Conservation (phyloP, 1,140 invertebrate species). For the Zeugodacus cucurbitae region DNA sequence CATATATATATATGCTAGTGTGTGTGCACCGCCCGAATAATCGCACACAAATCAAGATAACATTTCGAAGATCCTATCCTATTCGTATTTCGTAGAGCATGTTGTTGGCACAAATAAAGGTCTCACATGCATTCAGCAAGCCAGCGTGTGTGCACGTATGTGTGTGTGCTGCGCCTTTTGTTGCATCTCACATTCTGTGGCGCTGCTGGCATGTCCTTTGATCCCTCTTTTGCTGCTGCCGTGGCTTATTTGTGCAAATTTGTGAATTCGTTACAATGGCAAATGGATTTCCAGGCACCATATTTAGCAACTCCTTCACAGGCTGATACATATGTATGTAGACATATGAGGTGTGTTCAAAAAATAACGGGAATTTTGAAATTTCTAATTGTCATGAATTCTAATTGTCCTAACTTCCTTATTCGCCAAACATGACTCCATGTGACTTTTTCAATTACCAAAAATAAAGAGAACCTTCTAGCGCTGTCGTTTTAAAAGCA, state of each 20-base stretch:
- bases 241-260: conserved; percentile 30
- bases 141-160: background rate
- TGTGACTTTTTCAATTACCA: too few relatives aligned
- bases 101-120: background rate
- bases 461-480: too few relatives aligned
- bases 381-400: too few relatives aligned
- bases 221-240: conserved; percentile 5
- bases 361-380: too few relatives aligned
- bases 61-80: conserved; percentile 10
- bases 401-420: too few relatives aligned
- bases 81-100: background rate
- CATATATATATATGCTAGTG: too few relatives aligned
- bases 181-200: background rate
- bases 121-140: background rate
- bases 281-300: conserved; percentile 5
- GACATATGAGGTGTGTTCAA: too few relatives aligned
- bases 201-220: background rate
- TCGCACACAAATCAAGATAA: background rate
- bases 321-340: background rate
- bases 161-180: background rate
- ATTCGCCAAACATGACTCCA: too few relatives aligned
- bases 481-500: too few relatives aligned
- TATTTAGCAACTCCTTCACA: background rate
- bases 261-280: conserved; percentile 7
- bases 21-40: background rate